These are phyloP conservation scores for Colinus virginianus DNA, from an alignment of 2,113 vertebrate species.

Conservation along the genomic window DNA sequence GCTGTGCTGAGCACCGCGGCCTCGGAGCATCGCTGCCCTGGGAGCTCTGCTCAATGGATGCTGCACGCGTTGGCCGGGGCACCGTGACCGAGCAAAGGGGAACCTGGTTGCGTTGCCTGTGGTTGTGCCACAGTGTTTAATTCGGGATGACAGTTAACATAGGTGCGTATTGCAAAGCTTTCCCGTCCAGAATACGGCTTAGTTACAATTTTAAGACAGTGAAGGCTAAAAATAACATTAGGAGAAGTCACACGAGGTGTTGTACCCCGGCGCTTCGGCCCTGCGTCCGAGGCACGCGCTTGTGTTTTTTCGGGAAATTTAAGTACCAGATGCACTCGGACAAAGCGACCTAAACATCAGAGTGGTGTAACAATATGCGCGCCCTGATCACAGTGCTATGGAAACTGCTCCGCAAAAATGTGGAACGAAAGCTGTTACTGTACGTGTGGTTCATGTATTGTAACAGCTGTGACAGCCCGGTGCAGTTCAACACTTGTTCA, in stretches of 20 bases:
- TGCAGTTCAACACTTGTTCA: slow-evolving; percentile 79
- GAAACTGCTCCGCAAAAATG: slow-evolving; percentile 82
- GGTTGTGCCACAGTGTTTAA: neutral
- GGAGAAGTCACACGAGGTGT: slow-evolving; percentile 56
- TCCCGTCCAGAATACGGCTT: neutral
- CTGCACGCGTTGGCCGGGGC: neutral
- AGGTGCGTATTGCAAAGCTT: slow-evolving; percentile 25
- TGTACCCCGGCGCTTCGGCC: slow-evolving; percentile 16
- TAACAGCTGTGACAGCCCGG: slow-evolving; percentile 80
- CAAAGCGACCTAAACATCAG: slow-evolving; percentile 70
- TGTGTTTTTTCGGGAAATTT: slow-evolving; percentile 57
- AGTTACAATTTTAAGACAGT: slow-evolving; percentile 28
- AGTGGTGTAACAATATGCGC: slow-evolving; percentile 77
- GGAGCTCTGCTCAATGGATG: neutral
- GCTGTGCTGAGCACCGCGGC: neutral
- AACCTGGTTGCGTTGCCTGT: neutral
- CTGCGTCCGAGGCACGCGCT: slow-evolving; percentile 24
- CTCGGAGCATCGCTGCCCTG: too few species aligned
- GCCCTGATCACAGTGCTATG: slow-evolving; percentile 69
- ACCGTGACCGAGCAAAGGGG: neutral
- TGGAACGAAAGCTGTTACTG: slow-evolving; percentile 84
- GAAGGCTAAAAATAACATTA: slow-evolving; percentile 45
- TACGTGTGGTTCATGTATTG: slow-evolving; percentile 72
- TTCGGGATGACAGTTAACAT: slow-evolving; percentile 30
- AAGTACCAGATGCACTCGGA: slow-evolving; percentile 64